Percentiles rank a stretch among this genome's conserved stretches.
These are phyloP conservation scores for Castor canadensis DNA, from an alignment of 2,113 vertebrate genomes.

Conservation along the genomic window DNA sequence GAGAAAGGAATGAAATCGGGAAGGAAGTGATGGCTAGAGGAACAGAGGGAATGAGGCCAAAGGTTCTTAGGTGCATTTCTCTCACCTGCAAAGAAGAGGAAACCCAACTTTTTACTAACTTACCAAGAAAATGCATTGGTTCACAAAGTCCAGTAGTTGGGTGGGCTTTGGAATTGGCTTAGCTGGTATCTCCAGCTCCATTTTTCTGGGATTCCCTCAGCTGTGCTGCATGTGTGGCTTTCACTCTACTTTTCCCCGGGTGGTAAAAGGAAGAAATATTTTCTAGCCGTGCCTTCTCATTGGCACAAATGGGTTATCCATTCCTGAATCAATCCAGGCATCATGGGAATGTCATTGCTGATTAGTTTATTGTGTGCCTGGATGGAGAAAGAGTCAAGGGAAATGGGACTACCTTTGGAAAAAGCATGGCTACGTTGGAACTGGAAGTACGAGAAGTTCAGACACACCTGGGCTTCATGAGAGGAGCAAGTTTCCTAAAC, in stretches of 20 bases:
- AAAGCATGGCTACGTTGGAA: neutral
- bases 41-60: neutral
- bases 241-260: neutral
- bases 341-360: neutral
- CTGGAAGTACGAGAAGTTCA: neutral
- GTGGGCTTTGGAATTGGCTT: neutral
- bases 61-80: neutral
- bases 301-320: neutral
- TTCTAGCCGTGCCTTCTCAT: neutral
- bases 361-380: neutral
- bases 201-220: neutral
- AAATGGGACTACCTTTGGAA: neutral
- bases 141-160: neutral
- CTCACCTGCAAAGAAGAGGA: neutral
- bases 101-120: neutral
- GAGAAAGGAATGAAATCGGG: neutral
- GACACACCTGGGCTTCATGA: neutral
- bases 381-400: neutral
- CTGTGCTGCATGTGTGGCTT: neutral
- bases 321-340: neutral
- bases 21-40: neutral
- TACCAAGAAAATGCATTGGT: neutral
- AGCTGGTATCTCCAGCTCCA: neutral
- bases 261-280: neutral
- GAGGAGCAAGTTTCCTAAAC: neutral